Conservation (phyloP, 2,888 invertebrate genomes). For the Epirrhoe alternata region DNA sequence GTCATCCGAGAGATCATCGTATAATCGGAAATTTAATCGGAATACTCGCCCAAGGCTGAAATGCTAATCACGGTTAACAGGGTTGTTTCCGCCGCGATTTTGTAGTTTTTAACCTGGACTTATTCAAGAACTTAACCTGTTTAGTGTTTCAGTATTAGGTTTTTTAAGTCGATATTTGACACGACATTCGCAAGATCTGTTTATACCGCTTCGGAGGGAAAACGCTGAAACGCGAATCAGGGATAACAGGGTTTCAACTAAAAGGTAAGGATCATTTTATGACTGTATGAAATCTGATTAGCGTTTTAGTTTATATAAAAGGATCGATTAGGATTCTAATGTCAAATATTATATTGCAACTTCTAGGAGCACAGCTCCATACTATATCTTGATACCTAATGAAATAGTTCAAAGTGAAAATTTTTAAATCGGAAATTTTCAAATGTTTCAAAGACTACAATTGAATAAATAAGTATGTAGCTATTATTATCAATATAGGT, state of each 20-base stretch:
- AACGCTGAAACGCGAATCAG: conserved; percentile 1
- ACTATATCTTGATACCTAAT: conserved; percentile 1
- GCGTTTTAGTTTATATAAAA: background rate
- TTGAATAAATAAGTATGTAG: background rate
- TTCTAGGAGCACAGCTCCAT: background rate
- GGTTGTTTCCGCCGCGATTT: background rate
- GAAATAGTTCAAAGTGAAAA: background rate
- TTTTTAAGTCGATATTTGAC: background rate
- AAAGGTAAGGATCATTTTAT: background rate
- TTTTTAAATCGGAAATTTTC: background rate
- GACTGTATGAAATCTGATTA: background rate
- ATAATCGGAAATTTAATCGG: conserved; percentile 66
- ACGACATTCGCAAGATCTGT: background rate
- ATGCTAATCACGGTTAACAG: conserved; percentile 19
- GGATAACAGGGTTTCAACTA: conserved; percentile 1
- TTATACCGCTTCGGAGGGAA: background rate
- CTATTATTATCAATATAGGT: background rate
- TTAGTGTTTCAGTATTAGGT: background rate
- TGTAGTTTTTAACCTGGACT: background rate
- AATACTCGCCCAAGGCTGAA: background rate
- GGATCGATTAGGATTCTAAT: background rate
- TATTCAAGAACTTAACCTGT: background rate
- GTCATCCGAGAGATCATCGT: conserved; percentile 98
- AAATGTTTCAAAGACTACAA: background rate
- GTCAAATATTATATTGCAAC: background rate